These are phyloP conservation scores for Sesia apiformis DNA, from an alignment of 2,888 invertebrate genomes.

Conservation along the genomic window DNA sequence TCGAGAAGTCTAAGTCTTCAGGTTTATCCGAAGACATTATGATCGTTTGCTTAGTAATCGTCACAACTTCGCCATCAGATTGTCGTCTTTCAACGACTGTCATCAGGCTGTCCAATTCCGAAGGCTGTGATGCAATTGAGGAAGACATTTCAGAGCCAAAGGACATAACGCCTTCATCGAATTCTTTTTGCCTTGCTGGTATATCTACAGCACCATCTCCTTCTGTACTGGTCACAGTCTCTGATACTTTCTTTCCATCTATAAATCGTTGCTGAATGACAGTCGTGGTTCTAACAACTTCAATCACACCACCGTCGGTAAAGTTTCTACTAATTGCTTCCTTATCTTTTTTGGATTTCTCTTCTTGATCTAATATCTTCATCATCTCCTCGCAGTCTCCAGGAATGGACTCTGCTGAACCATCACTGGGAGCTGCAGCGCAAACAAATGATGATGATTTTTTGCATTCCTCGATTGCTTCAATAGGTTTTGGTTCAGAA, in stretches of 20 bases:
- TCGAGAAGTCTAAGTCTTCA: constrained; percentile 58
- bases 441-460: constrained; percentile 60
- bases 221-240: constrained; percentile 54
- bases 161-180: constrained; percentile 56
- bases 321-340: constrained; percentile 34
- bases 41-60: constrained; percentile 48
- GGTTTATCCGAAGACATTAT: constrained; percentile 49
- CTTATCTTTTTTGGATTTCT: constrained; percentile 35
- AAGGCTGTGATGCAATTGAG: constrained; percentile 66
- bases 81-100: constrained; percentile 57
- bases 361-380: constrained; percentile 73
- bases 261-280: constrained; percentile 63
- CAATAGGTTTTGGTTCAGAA: constrained; percentile 23
- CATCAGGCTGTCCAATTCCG: constrained; percentile 66
- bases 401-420: constrained; percentile 67
- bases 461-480: constrained; percentile 54
- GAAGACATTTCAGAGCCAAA: constrained; percentile 69
- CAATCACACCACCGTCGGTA: constrained; percentile 47
- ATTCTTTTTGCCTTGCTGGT: constrained; percentile 41
- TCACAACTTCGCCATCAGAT: constrained; percentile 64
- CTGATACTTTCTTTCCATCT: constrained; percentile 65
- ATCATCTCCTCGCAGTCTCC: constrained; percentile 77
- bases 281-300: constrained; percentile 60
- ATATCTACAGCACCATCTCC: constrained; percentile 63
- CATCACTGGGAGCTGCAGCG: constrained; percentile 62